phyloP scores from a whole-genome alignment of 2,888 invertebrate genomes.

The Ferdinandea cuprea region DNA sequence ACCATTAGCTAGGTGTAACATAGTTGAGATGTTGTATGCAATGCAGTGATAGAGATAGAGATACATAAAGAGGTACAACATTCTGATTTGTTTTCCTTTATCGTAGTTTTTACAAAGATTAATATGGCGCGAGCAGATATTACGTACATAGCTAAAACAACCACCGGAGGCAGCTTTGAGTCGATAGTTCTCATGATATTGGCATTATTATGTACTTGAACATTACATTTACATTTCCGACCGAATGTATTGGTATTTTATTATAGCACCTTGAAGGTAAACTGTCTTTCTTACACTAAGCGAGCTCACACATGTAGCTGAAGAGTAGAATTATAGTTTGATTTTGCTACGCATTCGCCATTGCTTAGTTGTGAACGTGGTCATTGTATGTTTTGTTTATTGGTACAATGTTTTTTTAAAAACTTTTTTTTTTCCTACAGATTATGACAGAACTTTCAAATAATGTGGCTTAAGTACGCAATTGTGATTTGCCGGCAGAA shows the following conservation, averaged over 20 bases:
- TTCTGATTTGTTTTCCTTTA: conserved; percentile 61
- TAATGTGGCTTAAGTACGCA: too few relatives aligned
- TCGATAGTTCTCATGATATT: conserved; percentile 58
- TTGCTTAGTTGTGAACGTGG: conserved; percentile 3
- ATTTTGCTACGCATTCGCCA: neutral
- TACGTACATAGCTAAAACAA: neutral
- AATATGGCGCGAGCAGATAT: conserved; percentile 1
- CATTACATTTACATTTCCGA: conserved; percentile 64
- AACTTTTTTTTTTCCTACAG: neutral
- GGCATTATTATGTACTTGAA: conserved; percentile 54
- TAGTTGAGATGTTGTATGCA: conserved; percentile 56
- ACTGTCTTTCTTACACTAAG: conserved; percentile 29
- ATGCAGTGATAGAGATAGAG: conserved; percentile 13
- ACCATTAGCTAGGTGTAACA: conserved; percentile 60
- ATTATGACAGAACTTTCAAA: neutral
- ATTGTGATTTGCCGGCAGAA: too few relatives aligned
- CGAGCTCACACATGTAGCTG: neutral
- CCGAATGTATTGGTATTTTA: conserved; percentile 50
- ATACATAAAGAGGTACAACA: conserved; percentile 34
- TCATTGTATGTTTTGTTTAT: neutral
- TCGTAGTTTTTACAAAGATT: conserved; percentile 32
- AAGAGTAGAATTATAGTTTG: conserved; percentile 20
- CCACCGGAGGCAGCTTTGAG: conserved; percentile 1
- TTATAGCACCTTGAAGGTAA: conserved; percentile 51
- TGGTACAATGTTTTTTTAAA: neutral